Evolutionary conservation across 2,113 vertebrate genomes (phyloP), one percentile per base, ranked within the genome.

Genomic region (Rhegmatorhina hoffmannsi): DNA sequence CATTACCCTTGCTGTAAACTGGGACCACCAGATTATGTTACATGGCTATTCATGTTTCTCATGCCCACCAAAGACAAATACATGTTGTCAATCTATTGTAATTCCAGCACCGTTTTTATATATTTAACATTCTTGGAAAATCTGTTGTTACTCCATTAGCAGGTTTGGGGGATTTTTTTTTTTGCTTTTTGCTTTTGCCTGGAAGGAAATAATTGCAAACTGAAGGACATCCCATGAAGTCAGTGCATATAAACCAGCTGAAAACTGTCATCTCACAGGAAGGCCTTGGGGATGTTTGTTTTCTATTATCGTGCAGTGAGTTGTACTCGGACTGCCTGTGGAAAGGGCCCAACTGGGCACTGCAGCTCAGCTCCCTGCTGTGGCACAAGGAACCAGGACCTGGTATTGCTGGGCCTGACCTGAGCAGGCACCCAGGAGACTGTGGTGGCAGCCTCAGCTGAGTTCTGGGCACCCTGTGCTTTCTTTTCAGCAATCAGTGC

Each of bases 391-490:
- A n/a, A 31, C 49, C 10, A 17, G 31, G 25, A 60, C 24, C 18
- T 1, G 3, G 19, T 2, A 49, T 21, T 19, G 4, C 17, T 2
- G 34, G 26, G 7, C 26, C 36, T 29, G 49, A 33, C 29, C 60
- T 12, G 28, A 73, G n/a, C 0, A 20, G 72, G 13, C 29, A 28
- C 8, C 49, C 62, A 47, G 43, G 62, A 21, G n/a, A 64, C 4
- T 23, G 17, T 0, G 8, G 23, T 6, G n/a, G 36, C 17, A 19
- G 53, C n/a, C 7, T 36, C 7, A 29, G 5, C 23, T 16, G 38
- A 81, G 76, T 52, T 53, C 69, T 55, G 40, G 60, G 53, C 58
- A 56, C 36, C n/a, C 19, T 31, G 34, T 23, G 47, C 25, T 58
- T 34, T 40, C 25, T 15, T 24, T 31, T 55, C 75, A 40, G 43